Percentiles rank a stretch among this genome's conserved stretches.
phyloP scores from a whole-genome alignment of 35 echinoderm and acorn worm species.

The Apostichopus californicus region DNA sequence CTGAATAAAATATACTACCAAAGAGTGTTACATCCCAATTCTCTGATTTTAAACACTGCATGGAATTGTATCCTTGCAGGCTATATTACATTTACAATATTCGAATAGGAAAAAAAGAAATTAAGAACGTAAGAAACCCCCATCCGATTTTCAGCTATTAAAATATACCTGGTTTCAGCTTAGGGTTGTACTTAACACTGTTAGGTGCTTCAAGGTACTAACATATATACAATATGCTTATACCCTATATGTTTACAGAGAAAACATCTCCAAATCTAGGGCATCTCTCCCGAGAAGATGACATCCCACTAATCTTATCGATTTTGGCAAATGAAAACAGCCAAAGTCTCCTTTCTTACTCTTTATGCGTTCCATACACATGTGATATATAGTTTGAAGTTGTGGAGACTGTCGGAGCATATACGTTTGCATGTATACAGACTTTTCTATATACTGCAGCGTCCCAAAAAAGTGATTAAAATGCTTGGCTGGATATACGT shows the following conservation, averaged over 20 bases:
- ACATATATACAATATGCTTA: not conserved
- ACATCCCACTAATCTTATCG: not conserved
- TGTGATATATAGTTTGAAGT: not conserved
- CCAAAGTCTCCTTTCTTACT: not conserved
- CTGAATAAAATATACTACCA: no score
- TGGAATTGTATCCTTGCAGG: no score
- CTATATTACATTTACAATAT: not conserved
- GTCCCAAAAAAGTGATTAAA: not conserved
- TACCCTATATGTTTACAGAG: not conserved
- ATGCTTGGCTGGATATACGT: no score
- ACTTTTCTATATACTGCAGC: not conserved
- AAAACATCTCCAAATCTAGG: conserved; percentile 2
- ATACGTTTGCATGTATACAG: not conserved
- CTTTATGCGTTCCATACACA: not conserved
- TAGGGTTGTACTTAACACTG: not conserved
- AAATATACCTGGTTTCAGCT: not conserved
- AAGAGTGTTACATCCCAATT: no score
- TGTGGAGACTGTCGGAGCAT: not conserved
- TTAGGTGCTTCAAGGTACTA: not conserved
- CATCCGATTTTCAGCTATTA: no score
- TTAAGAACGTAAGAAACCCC: not conserved
- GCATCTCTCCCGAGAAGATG: not conserved
- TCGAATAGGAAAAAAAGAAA: not conserved
- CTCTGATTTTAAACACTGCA: no score
- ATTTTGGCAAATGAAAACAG: conserved; percentile 17